A percentile compares a stretch with the other conserved stretches of the same genome.
Evolutionary conservation across 2,888 invertebrate species (phyloP).

Genomic region (Caenorhabditis panamensis): DNA sequence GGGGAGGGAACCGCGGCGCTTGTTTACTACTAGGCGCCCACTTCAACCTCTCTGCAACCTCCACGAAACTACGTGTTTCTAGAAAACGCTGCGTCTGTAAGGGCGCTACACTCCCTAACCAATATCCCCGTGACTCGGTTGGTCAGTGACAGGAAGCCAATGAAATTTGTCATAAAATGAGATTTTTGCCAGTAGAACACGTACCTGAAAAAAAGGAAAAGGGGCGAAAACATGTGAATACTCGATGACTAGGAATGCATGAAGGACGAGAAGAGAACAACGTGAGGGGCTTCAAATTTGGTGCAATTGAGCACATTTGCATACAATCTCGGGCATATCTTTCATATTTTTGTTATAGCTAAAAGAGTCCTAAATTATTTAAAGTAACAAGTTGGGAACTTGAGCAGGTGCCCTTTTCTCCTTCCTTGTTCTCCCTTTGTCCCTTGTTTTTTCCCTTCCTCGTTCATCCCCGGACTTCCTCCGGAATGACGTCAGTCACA

Average conservation of each 20-base stretch:
- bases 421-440: background rate
- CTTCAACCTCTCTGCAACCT: slow-evolving; percentile 60
- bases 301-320: slow-evolving; percentile 7
- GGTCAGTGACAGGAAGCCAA: slow-evolving; percentile 26
- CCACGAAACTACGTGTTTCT: slow-evolving; percentile 27
- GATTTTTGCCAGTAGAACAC: too few relatives aligned
- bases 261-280: background rate
- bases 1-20: slow-evolving; percentile 30
- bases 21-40: slow-evolving; percentile 62
- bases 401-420: background rate
- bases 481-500: background rate
- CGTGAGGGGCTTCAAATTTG: background rate
- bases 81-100: slow-evolving; percentile 34
- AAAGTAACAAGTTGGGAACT: too few relatives aligned
- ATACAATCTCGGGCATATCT: background rate
- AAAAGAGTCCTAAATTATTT: too few relatives aligned
- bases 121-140: slow-evolving; percentile 53
- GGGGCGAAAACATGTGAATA: background rate
- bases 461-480: background rate
- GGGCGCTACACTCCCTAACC: slow-evolving; percentile 8
- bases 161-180: background rate
- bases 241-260: background rate
- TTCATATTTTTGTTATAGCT: too few relatives aligned
- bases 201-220: background rate
- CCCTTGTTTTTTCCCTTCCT: background rate